Percentiles rank a stretch among this genome's conserved stretches.
phyloP scores from a whole-genome alignment of 2,113 vertebrate genomes.

The Solea solea region DNA sequence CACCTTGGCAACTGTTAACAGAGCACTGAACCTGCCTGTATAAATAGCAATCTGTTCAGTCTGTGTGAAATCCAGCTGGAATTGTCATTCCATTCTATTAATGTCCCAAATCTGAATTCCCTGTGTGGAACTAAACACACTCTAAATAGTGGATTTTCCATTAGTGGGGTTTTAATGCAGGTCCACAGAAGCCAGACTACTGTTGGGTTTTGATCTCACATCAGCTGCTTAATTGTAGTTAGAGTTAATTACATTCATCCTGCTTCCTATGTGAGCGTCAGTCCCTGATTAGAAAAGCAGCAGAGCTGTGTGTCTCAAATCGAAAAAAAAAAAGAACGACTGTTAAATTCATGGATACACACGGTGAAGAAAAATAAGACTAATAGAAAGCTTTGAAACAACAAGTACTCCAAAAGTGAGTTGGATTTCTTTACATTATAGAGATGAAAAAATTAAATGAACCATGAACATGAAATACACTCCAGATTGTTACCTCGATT shows the following conservation, averaged over 20 bases:
- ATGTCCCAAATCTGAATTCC: neutral
- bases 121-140: neutral
- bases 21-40: neutral
- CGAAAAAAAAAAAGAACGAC: neutral
- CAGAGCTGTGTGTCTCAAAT: neutral
- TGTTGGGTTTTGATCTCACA: neutral
- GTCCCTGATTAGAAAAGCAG: slow-evolving; percentile 11
- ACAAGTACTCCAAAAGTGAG: too few relatives aligned
- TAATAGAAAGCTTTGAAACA: too few relatives aligned
- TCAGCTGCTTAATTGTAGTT: neutral
- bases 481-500: too few relatives aligned
- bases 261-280: slow-evolving; percentile 8
- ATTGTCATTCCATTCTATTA: neutral
- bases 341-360: neutral
- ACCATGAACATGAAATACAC: too few relatives aligned
- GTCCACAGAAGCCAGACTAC: neutral
- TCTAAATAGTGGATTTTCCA: neutral
- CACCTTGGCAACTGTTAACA: neutral
- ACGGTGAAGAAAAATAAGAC: neutral
- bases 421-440: too few relatives aligned
- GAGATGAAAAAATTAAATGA: too few relatives aligned
- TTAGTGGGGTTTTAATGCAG: neutral
- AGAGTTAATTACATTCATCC: slow-evolving; percentile 14
- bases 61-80: neutral
- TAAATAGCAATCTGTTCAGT: slow-evolving; percentile 15